These are phyloP conservation scores for Habropoda laboriosa DNA, from an alignment of 1,140 invertebrate genomes.

Conservation along the genomic window DNA sequence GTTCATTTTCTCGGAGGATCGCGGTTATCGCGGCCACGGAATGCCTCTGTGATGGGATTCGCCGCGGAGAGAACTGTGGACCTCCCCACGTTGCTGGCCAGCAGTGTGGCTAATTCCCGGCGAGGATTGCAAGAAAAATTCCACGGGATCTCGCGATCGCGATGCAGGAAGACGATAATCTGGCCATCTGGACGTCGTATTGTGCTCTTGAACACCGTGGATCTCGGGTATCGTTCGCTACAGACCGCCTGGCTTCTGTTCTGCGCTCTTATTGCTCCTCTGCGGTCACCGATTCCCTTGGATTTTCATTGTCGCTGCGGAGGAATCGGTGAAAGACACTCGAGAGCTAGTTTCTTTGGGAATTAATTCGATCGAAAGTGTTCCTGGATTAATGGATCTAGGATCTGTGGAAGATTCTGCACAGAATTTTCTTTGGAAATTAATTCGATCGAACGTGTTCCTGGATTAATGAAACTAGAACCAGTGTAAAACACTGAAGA, in stretches of 20 bases:
- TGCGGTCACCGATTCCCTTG: neutral
- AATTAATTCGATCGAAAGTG: too few species aligned
- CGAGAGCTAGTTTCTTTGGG: too few species aligned
- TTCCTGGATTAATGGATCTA: too few species aligned
- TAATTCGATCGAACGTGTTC: too few species aligned
- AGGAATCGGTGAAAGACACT: neutral
- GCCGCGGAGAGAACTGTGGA: slow-evolving; percentile 1
- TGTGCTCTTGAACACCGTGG: neutral
- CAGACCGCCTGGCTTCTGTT: neutral
- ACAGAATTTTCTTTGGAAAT: too few species aligned
- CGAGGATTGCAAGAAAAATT: slow-evolving; percentile 33
- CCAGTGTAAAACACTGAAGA: too few species aligned
- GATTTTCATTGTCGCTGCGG: neutral
- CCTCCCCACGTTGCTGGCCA: neutral
- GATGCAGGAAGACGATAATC: slow-evolving; percentile 33
- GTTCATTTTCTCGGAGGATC: slow-evolving; percentile 58
- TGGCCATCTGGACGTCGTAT: slow-evolving; percentile 22
- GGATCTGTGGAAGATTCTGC: too few species aligned
- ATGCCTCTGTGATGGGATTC: slow-evolving; percentile 43
- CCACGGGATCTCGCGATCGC: slow-evolving; percentile 2
- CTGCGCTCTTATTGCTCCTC: neutral
- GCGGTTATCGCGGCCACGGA: slow-evolving; percentile 37
- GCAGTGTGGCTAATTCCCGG: neutral
- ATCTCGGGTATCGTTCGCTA: neutral
- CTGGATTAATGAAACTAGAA: too few species aligned